Evolutionary conservation across 2,113 vertebrate genomes (phyloP), one percentile per base, ranked within the genome.

Genomic region (Grammomys surdaster): DNA sequence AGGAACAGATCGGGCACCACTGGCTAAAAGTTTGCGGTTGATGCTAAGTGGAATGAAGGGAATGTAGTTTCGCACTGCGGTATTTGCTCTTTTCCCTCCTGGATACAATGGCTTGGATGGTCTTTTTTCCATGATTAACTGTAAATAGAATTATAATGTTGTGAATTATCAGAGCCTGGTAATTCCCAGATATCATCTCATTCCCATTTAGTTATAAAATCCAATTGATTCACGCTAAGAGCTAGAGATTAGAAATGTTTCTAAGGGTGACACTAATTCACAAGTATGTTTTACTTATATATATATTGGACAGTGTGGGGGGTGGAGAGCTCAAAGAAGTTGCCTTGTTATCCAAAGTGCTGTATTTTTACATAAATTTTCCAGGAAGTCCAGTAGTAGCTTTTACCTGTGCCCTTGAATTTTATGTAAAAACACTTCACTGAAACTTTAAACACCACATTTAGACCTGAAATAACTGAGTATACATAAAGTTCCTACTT

Each of bases 91-190:
- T 16, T 10, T 51, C 8, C 7, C 7, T 33, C 1, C 31, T 19
- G 76, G 28, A n/a, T 20, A 56, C 8, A 14, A 19, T 9, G 28
- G 17, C 28, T 5, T 60, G 22, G 58, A 19, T 65, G 24, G 7
- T 9, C 14, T 6, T 19, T 65, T 46, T 28, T 31, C 17, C 4
- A 17, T 46, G 10, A 72, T 87, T 89, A 43, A 87, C 95, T 97
- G 91, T 90, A 96, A 95, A 91, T 10, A 24, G 91, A 93, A 95
- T 90, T 54, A 78, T 22, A 67, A 31, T 86, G 33, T 58, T 58
- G 16, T 73, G 51, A 11, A 63, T 60, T 73, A 72, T 40, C 56
- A 70, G 72, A 93, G 11, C 82, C 90, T 69, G 58, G 14, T 24
- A 80, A 94, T 88, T 91, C 67, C 36, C 40, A 91, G 88, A 88